phyloP scores from a whole-genome alignment of 1,140 invertebrate genomes.

The Danaus melanippus region DNA sequence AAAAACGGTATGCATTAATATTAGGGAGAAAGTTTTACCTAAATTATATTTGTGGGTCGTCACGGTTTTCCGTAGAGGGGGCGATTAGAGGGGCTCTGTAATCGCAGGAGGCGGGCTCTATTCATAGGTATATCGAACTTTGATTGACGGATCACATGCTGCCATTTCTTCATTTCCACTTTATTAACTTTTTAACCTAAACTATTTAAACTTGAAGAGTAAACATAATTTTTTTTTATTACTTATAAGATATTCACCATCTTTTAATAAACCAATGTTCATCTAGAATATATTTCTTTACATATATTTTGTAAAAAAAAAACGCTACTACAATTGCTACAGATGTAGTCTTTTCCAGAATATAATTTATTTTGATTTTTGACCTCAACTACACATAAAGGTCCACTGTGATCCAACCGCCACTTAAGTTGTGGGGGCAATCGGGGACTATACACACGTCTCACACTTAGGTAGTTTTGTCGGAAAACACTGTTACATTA shows the following conservation, averaged over 20 bases:
- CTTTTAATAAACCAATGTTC: not conserved
- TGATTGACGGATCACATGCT: conserved; percentile 16
- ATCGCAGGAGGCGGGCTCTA: conserved; percentile 41
- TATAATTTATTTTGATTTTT: not conserved
- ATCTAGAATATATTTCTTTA: no score
- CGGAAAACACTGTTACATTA: conserved; percentile 8
- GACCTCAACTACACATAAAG: conserved; percentile 38
- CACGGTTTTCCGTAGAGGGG: conserved; percentile 57
- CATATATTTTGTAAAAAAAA: no score
- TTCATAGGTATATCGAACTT: conserved; percentile 42
- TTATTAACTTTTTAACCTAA: no score
- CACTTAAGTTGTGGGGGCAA: conserved; percentile 63
- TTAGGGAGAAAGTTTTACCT: conserved; percentile 64
- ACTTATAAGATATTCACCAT: conserved; percentile 2
- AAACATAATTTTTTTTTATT: conserved; percentile 3
- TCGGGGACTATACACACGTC: conserved; percentile 44
- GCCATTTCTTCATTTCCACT: not conserved
- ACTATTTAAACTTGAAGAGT: no score
- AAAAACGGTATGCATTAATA: conserved; percentile 49
- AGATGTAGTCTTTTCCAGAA: not conserved
- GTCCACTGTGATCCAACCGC: conserved; percentile 50
- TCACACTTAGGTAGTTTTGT: conserved; percentile 52
- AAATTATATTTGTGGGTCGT: conserved; percentile 72
- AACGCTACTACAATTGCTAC: no score
- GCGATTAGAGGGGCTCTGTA: conserved; percentile 62